Base-by-base conservation (phyloP, 1,140 invertebrate genomes). In the Arctopsyche grandis region DNA sequence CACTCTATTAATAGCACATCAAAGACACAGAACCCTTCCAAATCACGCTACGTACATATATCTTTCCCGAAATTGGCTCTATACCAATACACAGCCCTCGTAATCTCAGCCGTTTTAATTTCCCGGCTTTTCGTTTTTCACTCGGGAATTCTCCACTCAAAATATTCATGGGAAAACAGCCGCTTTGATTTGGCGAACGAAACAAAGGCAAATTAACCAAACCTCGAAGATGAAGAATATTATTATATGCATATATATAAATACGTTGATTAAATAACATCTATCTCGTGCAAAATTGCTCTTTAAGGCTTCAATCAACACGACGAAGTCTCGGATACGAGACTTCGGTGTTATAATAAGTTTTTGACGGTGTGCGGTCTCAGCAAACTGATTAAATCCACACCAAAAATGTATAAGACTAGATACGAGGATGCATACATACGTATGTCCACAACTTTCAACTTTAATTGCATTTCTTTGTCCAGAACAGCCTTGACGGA, bases 301-400 rank as follows among this genome's bases (percentile, higher is more conserved):
- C 22, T 66, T 66, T 66, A 66, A 66, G 63, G 63, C 63, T 66
- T 26, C 63, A 66, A 66, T 66, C 63, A 66, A 66, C 63, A 22
- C 63, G 63, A 24, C 63, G 10, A 22, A 66, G 21, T 9, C 63
- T 24, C 9, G 22, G 63, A 22, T 1, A 16, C 16, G 10, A 52
- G 16, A 52, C 10, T 52, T 16, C 10, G 48, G 16, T 10, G 48
- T 10, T 52, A 52, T 52, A 52, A 52, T 52, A 52, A 52, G 12
- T 52, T 52, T 52, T 52, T 52, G 16, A 12, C 48, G 16, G 48
- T 52, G 16, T 16, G 16, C 48, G 10, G 10, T 52, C 10, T 52
- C 3, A 38, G 29, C 29, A 38, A 52, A 52, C 16, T 52, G 10
- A 52, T 52, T 52, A 52, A 52, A 52, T 14, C 48, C 48, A 52